Conservation (phyloP, 2,797 vertebrate genomes). For the Crenichthys baileyi region DNA sequence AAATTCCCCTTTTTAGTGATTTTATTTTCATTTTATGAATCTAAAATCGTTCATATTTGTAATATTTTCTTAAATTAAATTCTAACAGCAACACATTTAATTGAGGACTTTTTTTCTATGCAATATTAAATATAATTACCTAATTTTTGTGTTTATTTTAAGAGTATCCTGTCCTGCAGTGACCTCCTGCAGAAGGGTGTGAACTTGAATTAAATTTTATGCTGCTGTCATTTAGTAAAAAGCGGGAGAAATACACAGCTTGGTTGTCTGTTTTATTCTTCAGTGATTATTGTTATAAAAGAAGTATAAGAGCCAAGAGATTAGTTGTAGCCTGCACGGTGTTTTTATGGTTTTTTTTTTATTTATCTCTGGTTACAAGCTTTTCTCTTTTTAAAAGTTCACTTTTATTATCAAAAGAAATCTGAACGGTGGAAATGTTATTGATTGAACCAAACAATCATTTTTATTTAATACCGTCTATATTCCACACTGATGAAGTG, state of each 20-base stretch:
- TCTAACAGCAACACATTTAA: neutral
- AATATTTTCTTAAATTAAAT: neutral
- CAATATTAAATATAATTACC: neutral
- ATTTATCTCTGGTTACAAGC: neutral
- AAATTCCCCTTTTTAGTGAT: neutral
- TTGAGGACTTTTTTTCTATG: accelerated
- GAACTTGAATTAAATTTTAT: neutral
- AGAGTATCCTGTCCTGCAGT: neutral
- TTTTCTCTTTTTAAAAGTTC: neutral
- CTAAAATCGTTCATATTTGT: neutral
- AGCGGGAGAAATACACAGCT: neutral
- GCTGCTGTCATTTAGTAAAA: neutral
- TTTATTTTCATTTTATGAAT: neutral
- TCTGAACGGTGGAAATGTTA: neutral
- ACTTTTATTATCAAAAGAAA: neutral
- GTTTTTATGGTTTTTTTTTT: neutral
- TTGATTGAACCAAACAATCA: neutral
- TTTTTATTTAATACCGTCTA: neutral
- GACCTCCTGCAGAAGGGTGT: neutral
- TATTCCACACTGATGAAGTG: neutral
- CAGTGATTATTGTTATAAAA: neutral
- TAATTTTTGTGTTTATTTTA: neutral
- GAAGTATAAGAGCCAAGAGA: neutral
- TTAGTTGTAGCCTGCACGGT: neutral
- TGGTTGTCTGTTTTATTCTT: neutral